Conservation (phyloP, 2,113 vertebrate genomes). For the Myotis davidii region DNA sequence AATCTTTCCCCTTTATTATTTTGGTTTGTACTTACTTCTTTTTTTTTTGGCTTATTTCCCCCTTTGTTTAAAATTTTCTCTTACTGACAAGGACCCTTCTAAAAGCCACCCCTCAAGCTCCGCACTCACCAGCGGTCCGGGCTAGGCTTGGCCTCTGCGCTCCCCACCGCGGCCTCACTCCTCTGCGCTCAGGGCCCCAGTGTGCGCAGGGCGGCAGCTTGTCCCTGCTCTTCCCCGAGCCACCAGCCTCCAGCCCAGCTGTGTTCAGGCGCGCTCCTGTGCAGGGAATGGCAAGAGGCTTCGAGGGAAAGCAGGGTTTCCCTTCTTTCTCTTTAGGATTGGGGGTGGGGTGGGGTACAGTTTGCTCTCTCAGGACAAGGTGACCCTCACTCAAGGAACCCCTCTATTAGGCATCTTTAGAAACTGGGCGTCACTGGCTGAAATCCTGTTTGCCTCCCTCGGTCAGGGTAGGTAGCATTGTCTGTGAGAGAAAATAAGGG, state of each 20-base stretch:
- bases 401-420: not conserved
- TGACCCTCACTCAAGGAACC: not conserved
- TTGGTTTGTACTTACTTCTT: not conserved
- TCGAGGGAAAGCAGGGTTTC: not conserved
- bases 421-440: not conserved
- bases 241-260: not conserved
- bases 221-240: not conserved
- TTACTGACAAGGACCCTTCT: not conserved
- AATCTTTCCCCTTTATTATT: not conserved
- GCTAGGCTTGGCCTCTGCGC: not conserved
- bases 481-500: not conserved
- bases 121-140: constrained; percentile 54
- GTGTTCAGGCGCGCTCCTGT: not conserved
- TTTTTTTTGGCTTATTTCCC: not conserved
- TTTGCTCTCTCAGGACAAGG: not conserved
- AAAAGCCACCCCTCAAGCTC: not conserved
- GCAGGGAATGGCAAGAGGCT: constrained; percentile 26
- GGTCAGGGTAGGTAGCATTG: not conserved
- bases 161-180: not conserved
- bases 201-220: not conserved
- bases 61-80: constrained; percentile 20
- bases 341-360: not conserved
- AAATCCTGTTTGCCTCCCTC: not conserved
- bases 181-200: constrained; percentile 31
- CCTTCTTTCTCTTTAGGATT: constrained; percentile 47